A percentile compares a stretch with the other conserved stretches of the same genome.
Evolutionary conservation across 2,888 invertebrate genomes (phyloP).

Genomic region (Timema cristinae): DNA sequence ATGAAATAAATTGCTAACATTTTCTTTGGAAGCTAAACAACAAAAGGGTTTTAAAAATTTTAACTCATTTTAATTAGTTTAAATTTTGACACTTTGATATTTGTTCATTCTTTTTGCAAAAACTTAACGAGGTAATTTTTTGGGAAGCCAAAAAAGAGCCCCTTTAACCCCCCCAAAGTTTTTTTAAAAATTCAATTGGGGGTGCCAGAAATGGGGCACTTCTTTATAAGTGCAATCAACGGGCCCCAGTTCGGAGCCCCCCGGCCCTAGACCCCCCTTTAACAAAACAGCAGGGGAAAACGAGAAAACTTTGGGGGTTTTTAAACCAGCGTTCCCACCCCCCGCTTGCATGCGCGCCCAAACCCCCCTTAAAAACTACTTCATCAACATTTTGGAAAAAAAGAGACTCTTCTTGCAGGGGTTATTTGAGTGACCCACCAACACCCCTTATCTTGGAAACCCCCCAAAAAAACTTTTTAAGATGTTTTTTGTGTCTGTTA

Average conservation of each 20-base stretch:
- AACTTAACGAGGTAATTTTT: conserved; percentile 69
- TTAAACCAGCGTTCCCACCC: conserved; percentile 71
- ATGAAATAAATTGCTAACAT: no score
- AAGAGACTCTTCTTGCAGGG: conserved; percentile 90
- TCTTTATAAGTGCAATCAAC: conserved; percentile 94
- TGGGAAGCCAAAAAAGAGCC: conserved; percentile 85
- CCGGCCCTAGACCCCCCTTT: conserved; percentile 68
- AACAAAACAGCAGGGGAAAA: conserved; percentile 54
- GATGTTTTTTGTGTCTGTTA: no score
- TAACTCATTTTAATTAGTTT: background rate
- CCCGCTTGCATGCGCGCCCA: conserved; percentile 73
- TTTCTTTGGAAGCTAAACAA: no score
- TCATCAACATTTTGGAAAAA: conserved; percentile 76
- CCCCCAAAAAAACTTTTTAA: no score
- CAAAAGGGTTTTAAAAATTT: background rate
- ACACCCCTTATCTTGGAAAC: no score
- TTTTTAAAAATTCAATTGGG: conserved; percentile 61
- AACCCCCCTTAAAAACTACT: conserved; percentile 85
- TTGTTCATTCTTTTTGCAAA: conserved; percentile 49
- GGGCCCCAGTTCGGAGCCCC: conserved; percentile 84
- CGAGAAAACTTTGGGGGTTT: conserved; percentile 55
- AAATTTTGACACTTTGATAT: background rate
- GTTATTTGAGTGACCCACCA: conserved; percentile 47
- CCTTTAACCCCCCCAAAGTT: conserved; percentile 49
- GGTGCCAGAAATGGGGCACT: conserved; percentile 85